Base-by-base conservation (phyloP, 1,140 invertebrate species). In the Batillaria attramentaria region DNA sequence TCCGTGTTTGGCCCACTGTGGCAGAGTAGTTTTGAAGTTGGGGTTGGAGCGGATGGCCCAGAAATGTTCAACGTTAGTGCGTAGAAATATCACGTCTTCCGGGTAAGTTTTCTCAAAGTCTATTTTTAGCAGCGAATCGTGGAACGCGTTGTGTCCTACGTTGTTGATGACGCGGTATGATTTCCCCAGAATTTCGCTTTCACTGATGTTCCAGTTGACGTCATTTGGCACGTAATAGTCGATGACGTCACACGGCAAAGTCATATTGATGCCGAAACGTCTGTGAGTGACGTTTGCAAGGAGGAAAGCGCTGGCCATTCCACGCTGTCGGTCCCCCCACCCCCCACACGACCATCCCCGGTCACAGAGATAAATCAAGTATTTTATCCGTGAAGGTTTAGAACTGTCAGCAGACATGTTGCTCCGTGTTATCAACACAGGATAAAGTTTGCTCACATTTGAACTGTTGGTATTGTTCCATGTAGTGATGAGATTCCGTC, bases 271-370 rank as follows among this genome's bases (percentile, higher is more conserved):
- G 6, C 70, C 76, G 73, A 85, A 83, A 0, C 57, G 46, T 54
- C 85, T 60, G 10, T 79, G 65, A 0, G 79, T 80, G 1, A 83
- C 35, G 18, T 68, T 37, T 16, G 85, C 79, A 33, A 85, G 60
- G 24, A 84, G 43, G 62, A 78, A 86, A 0, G 72, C 37, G 41
- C 79, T 79, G 2, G 82, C 77, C 8, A 85, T 80, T 1, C 81
- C 82, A 13, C 75, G 41, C 41, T 84, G 84, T 76, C 85, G 79
- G 72, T 86, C 84, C 8, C 79, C 82, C 82, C 81, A 84, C 1
- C 85, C 85, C 0, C 81, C 85, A 79, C 85, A 86, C 8, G 28
- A 33, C 10, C 42, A n/a, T n/a, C 24, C 50, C 8, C 60, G 24
- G 33, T 81, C 80, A 60, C 85, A 86, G 8, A 81, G 42, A 75